Evolutionary conservation across 2,113 vertebrate species (phyloP), one percentile per base, ranked within the genome.

Genomic region (Neodontobutis hainanensis): DNA sequence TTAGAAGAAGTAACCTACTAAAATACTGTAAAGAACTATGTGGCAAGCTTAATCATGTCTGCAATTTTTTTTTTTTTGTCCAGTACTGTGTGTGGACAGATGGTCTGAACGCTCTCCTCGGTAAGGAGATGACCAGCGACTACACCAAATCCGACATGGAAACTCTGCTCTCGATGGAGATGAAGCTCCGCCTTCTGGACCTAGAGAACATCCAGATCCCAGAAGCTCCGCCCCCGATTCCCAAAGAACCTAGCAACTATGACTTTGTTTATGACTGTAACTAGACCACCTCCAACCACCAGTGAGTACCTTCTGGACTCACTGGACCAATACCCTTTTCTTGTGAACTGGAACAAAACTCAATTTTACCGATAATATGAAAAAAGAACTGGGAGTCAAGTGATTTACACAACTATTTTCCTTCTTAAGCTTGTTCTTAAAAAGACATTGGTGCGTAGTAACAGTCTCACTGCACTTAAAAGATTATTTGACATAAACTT

Each of bases 181-280:
- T 99, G 92, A 99, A 99, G 90, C 95, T 99, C 32, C 97, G 97
- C 75, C 96, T 99, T 78, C 93, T 99, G 36, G 97, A 99, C 91
- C 85, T 99, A 89, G 97, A 99, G 83, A 99, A 99, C 90, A 98
- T 99, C 90, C 97, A 97, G 91, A 99, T 99, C 82, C 97, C 97
- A 0, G 97, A 99, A 45, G 96, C 95, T 11, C 96, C 97, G 12
- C 97, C 97, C 19, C 97, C 97, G 0, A 97, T 99, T 90, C 97
- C 97, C 89, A 99, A 99, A 94, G 97, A 99, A 81, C 97, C 97
- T 77, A 99, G 97, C 94, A 99, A 99, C 92, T 99, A 99, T 53
- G 95, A 99, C 93, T 99, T 99, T 89, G 97, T 99, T 91, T 99
- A 99, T 68, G 96, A 99, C 94, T 99, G 96, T 93, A 99, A 98